Base-by-base conservation (phyloP, 2,888 invertebrate species). In the Heteromyza rotundicornis region DNA sequence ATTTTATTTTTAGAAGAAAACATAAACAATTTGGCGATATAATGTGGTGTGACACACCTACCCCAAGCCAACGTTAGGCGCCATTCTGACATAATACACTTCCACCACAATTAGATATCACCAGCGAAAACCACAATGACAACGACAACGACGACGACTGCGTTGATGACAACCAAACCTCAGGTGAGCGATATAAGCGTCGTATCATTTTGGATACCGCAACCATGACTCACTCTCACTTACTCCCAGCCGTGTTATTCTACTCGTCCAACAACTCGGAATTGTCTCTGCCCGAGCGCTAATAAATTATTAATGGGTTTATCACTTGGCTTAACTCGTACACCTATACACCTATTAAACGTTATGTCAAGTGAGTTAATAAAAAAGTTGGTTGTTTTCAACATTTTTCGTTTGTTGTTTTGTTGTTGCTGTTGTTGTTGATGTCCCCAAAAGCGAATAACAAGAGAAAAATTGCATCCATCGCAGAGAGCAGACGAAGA, bases 301-400 rank as follows among this genome's bases (percentile, higher is more conserved):
- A 65, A 69, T 60, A 66, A 75, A 74, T 73, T 76, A 71, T 76
- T 74, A 74, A 74, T 74, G 73, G 66, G 67, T 66, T 76, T 76
- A 76, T 74, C 74, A 63, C 54, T 50, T 54, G 27, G 62, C 61
- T 61, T 62, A 59, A 59, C 57, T 64, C 64, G 66, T 71, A 65
- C 70, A 63, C 64, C 64, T n/a, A n/a, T n/a, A n/a, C n/a, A n/a
- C n/a, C 67, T 65, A 64, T 66, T 70, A 68, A 67, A 54, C 64
- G 69, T 70, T 68, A 36, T 62, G 62, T 62, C 62, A 62, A 62
- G 55, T 62, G 55, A 58, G 62, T 62, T 62, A 62, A 59, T 59
- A 56, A 60, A 49, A 57, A 60, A 59, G 16, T 44, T 44, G 17
- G 40, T 57, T 17, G 27, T 40, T 20, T 57, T n/a, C n/a, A n/a